Evolutionary conservation across 2,113 vertebrate genomes (phyloP).

Genomic region (Siniperca knerii): DNA sequence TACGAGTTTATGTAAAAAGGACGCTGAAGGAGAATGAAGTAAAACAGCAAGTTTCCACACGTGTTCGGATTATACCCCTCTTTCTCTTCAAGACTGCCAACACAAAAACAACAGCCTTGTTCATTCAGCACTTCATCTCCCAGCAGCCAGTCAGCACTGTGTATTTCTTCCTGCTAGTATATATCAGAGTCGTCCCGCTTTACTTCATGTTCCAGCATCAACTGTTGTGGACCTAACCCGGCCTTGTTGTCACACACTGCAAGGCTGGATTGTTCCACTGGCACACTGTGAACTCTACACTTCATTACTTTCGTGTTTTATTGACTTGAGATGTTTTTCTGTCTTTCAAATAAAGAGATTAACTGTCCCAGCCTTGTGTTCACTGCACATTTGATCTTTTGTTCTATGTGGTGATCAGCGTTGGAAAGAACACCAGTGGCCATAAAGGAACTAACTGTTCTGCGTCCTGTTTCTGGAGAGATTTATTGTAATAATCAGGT

Average conservation of each 20-base stretch:
- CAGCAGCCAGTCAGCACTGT: constrained; percentile 58
- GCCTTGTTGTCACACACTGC: constrained; percentile 52
- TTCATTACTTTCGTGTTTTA: constrained; percentile 69
- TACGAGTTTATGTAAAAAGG: constrained; percentile 46
- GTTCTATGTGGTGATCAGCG: constrained; percentile 60
- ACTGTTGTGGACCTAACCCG: constrained; percentile 52
- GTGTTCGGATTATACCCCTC: constrained; percentile 53
- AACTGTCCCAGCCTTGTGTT: constrained; percentile 55
- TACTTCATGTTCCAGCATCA: constrained; percentile 52
- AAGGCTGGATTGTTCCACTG: constrained; percentile 57
- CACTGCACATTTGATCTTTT: constrained; percentile 70
- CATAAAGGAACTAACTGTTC: constrained; percentile 64
- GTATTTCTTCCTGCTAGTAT: constrained; percentile 51
- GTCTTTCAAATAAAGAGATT: constrained; percentile 64
- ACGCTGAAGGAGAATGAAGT: constrained; percentile 51
- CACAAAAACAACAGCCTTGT: constrained; percentile 68
- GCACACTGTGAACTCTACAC: constrained; percentile 50
- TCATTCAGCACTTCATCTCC: constrained; percentile 55
- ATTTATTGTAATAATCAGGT: constrained; percentile 76
- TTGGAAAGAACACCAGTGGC: constrained; percentile 61
- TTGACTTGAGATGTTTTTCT: constrained; percentile 63
- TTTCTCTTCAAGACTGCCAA: constrained; percentile 51
- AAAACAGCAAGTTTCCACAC: constrained; percentile 73
- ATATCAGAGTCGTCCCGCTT: constrained; percentile 35
- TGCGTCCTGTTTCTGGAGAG: constrained; percentile 54